Conservation (phyloP, 2,113 vertebrate genomes). For the Hippocampus guttulatus region DNA sequence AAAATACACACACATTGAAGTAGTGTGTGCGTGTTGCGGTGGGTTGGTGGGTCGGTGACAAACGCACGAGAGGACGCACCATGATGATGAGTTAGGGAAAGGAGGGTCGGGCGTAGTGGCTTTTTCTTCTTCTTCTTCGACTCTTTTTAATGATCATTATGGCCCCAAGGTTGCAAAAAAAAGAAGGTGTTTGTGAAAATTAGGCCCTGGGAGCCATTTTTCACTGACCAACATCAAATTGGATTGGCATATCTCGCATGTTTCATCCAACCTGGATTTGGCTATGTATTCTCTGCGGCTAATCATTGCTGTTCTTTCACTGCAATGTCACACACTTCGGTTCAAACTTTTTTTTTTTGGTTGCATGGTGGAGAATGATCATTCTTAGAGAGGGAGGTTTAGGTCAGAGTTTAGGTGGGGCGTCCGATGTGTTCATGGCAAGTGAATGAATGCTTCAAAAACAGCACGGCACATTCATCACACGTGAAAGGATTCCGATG, state of each 20-base stretch:
- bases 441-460: background rate
- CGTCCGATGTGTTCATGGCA: background rate
- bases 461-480: background rate
- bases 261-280: background rate
- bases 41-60: constrained; percentile 13
- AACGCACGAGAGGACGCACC: background rate
- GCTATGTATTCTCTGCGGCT: too few species aligned
- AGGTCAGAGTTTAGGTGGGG: too few species aligned
- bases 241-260: background rate
- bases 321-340: too few species aligned
- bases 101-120: too few species aligned
- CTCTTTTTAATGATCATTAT: background rate
- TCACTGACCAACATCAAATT: background rate
- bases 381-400: background rate
- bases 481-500: background rate
- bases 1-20: constrained; percentile 60
- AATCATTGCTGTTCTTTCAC: too few species aligned
- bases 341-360: too few species aligned
- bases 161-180: too few species aligned
- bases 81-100: constrained; percentile 3
- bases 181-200: too few species aligned
- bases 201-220: too few species aligned
- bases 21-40: background rate
- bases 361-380: background rate
- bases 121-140: too few species aligned